Percentiles rank a stretch among this genome's conserved stretches.
phyloP scores from a whole-genome alignment of 2,888 invertebrate genomes.

The Agrochola lota region DNA sequence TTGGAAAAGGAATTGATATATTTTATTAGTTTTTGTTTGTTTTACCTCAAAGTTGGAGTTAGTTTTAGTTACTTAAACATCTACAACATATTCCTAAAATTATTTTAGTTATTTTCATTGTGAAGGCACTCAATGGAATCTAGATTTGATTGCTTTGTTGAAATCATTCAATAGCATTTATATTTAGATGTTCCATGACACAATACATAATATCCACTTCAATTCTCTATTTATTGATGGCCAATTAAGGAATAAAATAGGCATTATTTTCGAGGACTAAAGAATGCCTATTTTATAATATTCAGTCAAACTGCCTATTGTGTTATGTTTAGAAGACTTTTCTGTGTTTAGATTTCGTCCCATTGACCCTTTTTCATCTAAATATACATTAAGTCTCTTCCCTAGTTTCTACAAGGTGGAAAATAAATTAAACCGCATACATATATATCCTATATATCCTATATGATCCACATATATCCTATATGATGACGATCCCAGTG shows the following conservation, averaged over 20 bases:
- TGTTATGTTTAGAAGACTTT: neutral
- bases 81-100: neutral
- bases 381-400: no score
- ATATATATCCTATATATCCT: no score
- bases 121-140: neutral
- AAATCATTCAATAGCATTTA: neutral
- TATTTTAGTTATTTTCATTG: neutral
- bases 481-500: no score
- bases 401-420: no score
- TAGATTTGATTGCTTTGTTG: neutral
- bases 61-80: neutral
- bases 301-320: neutral
- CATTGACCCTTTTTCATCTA: no score
- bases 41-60: neutral
- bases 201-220: neutral
- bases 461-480: no score
- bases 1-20: neutral
- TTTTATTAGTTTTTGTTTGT: slow-evolving; percentile 1
- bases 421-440: no score
- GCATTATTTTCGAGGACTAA: neutral
- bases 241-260: slow-evolving; percentile 6
- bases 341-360: no score
- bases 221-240: neutral
- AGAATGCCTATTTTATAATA: neutral
- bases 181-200: slow-evolving; percentile 2